Evolutionary conservation across 2,888 invertebrate genomes (phyloP).

Genomic region (Microctonus hyperodae): DNA sequence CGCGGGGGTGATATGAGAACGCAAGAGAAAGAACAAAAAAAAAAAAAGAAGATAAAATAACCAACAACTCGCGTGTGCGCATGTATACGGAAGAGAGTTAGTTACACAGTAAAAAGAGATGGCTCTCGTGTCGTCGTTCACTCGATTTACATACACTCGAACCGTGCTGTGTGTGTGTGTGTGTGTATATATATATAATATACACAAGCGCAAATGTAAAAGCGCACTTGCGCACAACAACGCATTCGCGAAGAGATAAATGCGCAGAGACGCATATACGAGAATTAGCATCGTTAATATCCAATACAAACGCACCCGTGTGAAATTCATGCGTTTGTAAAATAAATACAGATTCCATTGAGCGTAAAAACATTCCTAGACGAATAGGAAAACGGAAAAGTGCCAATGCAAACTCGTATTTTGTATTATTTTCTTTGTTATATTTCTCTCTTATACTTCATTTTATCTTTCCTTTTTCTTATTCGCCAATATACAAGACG

Average conservation of each 20-base stretch:
- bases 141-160: constrained; percentile 28
- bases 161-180: constrained; percentile 1
- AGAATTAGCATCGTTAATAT: background rate
- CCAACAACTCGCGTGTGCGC: constrained; percentile 43
- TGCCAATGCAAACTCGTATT: background rate
- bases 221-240: constrained; percentile 3
- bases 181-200: no score
- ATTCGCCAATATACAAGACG: background rate
- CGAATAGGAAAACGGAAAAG: background rate
- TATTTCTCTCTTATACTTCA: background rate
- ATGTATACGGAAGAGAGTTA: constrained; percentile 26
- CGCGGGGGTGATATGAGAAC: constrained; percentile 31
- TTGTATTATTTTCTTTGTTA: background rate
- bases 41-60: constrained; percentile 28
- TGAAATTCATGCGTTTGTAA: background rate
- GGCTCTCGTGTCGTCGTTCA: constrained; percentile 15
- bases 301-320: background rate
- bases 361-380: constrained; percentile 14
- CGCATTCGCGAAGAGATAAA: constrained; percentile 24
- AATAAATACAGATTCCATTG: constrained; percentile 4
- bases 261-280: background rate
- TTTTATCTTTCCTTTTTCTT: background rate
- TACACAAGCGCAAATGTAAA: constrained; percentile 17
- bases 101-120: constrained; percentile 11
- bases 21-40: constrained; percentile 20